Conservation (phyloP, 2,797 vertebrate species). For the Acrocephalus scirpaceus region DNA sequence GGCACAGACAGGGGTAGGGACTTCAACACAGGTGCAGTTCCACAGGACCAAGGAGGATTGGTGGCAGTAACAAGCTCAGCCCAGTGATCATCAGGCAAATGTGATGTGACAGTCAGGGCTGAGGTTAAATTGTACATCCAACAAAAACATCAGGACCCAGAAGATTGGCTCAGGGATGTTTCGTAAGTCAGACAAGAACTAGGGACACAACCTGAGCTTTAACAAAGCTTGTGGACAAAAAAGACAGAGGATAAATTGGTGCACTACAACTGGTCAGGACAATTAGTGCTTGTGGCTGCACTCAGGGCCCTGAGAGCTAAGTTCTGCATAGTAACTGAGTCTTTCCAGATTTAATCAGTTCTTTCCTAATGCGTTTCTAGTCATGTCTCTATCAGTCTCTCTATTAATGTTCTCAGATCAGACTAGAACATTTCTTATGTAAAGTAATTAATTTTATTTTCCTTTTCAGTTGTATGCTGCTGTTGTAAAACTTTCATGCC, state of each 20-base stretch:
- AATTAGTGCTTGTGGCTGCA: background rate
- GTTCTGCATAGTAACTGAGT: background rate
- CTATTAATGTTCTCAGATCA: background rate
- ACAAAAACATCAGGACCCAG: background rate
- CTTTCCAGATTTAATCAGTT: background rate
- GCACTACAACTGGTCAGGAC: background rate
- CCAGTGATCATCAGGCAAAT: background rate
- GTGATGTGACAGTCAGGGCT: background rate
- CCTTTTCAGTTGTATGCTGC: background rate
- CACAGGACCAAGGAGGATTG: background rate
- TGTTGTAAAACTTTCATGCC: background rate
- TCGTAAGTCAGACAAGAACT: background rate
- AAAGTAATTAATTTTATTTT: background rate
- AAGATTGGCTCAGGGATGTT: background rate
- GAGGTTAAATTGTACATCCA: background rate
- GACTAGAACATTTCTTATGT: background rate
- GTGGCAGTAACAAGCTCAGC: background rate
- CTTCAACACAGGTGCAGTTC: accelerated
- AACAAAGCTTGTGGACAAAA: background rate
- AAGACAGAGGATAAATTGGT: background rate
- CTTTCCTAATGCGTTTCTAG: background rate
- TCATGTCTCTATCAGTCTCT: background rate
- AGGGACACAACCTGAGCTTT: accelerated
- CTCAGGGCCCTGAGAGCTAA: background rate
- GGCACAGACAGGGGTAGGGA: background rate